Conservation (phyloP, 2,888 invertebrate species). For the Torymus aiolomorphi region DNA sequence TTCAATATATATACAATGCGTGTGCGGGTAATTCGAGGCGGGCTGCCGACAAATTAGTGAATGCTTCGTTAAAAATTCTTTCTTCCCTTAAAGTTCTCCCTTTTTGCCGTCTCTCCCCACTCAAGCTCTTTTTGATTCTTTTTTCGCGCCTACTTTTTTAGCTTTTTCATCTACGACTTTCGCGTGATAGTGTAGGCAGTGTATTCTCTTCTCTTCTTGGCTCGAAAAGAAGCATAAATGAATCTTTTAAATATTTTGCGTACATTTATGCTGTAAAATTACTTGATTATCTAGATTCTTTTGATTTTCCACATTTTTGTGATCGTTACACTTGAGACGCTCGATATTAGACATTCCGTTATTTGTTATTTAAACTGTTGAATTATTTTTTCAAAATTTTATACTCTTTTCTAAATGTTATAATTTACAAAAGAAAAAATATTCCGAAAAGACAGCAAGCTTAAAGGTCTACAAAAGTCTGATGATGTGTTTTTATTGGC, state of each 20-base stretch:
- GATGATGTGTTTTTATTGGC: conserved; percentile 31
- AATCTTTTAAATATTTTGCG: conserved; percentile 1
- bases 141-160: not conserved
- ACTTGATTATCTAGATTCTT: conserved; percentile 22
- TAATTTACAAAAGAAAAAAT: conserved; percentile 22
- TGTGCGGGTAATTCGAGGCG: conserved; percentile 48
- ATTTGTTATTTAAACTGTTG: too few species aligned
- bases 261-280: conserved; percentile 4
- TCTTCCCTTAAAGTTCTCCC: conserved; percentile 3
- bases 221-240: conserved; percentile 9
- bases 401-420: not conserved
- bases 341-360: too few species aligned
- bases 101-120: conserved; percentile 19
- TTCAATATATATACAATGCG: conserved; percentile 64
- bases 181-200: not conserved
- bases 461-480: conserved; percentile 36
- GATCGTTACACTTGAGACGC: not conserved
- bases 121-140: conserved; percentile 39
- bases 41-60: conserved; percentile 44
- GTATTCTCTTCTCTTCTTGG: not conserved
- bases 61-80: conserved; percentile 35
- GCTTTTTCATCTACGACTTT: conserved; percentile 8
- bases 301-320: conserved; percentile 16
- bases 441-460: conserved; percentile 48
- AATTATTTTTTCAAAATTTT: conserved; percentile 5